Evolutionary conservation across 2,888 invertebrate genomes (phyloP), one percentile per base, ranked within the genome.

Genomic region (Ornithoptera priamus): DNA sequence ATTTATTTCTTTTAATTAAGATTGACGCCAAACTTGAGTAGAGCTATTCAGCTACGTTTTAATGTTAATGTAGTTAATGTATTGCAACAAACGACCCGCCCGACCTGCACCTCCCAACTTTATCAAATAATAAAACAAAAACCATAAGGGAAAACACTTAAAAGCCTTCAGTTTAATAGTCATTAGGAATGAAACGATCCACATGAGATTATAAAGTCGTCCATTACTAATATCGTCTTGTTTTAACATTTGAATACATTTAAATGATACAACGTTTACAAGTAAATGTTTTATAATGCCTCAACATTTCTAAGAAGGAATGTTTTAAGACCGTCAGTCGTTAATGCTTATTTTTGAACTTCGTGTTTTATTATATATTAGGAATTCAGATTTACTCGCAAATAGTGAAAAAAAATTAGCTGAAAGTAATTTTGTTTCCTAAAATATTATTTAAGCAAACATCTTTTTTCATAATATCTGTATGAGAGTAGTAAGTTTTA

Each of bases 211-310:
- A 67, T 58, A 63, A 62, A 17, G 58, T 20, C 18, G n/a, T 46
- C 63, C 50, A 59, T 62, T 68, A 68, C 42, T 57, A 58, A 58
- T 63, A 68, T 63, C 58, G 50, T 58, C 30, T 20, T 50, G 22
- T 68, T 63, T 56, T 10, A 56, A 42, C 12, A 53, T 62, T n/a
- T 62, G 53, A 67, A 67, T 67, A 58, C 62, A 62, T 68, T 68
- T 68, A 62, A 68, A 68, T 50, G 46, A 46, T 68, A 36, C 63
- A 46, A 61, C 58, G 59, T 59, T 59, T 63, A 68, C 50, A 63
- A 50, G 5, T 50, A 63, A 68, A 58, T 59, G 68, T 30, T 58
- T 63, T 68, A 68, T 68, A 68, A 63, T 63, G 17, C 57, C 61
- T 30, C 18, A 20, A 24, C 39, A 63, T 63, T 68, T 62, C 62